A percentile compares a stretch with the other conserved stretches of the same genome.
Conservation (phyloP, 2,888 invertebrate species). For the Venusia cambrica region DNA sequence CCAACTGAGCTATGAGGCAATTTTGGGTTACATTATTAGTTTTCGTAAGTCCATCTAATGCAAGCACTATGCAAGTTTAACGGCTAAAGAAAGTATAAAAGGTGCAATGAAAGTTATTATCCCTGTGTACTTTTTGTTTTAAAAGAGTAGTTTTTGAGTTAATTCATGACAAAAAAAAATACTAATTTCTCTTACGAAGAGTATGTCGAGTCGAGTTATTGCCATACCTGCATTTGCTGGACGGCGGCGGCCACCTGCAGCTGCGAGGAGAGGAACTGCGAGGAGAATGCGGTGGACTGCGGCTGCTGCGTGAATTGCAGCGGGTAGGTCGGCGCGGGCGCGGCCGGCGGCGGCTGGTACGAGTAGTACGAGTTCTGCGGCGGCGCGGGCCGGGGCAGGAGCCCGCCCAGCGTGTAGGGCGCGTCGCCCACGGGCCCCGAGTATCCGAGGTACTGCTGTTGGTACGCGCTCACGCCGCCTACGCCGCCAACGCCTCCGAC, state of each 20-base stretch:
- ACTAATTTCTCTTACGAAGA: no score
- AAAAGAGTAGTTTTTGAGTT: no score
- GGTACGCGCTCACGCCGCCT: conserved; percentile 71
- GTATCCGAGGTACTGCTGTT: conserved; percentile 75
- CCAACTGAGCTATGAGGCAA: no score
- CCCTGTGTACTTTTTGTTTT: no score
- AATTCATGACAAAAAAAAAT: no score
- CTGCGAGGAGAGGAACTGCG: conserved; percentile 71
- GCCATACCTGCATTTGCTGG: conserved; percentile 77
- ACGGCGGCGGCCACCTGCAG: conserved; percentile 73
- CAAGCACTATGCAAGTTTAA: no score
- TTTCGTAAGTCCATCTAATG: no score
- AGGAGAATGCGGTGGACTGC: conserved; percentile 72
- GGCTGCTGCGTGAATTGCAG: conserved; percentile 83
- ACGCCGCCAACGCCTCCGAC: conserved; percentile 64
- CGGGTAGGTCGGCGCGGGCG: conserved; percentile 83
- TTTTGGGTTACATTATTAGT: no score
- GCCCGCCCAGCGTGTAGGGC: conserved; percentile 67
- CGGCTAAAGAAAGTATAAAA: no score
- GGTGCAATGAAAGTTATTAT: no score
- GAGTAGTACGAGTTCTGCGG: conserved; percentile 74
- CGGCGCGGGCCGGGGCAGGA: conserved; percentile 70
- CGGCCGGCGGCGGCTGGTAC: conserved; percentile 70
- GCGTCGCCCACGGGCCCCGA: conserved; percentile 69
- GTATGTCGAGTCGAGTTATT: no score